A percentile compares a stretch with the other conserved stretches of the same genome.
These are phyloP conservation scores for Leucosticte australis DNA, from an alignment of 2,113 vertebrate species.

Conservation along the genomic window DNA sequence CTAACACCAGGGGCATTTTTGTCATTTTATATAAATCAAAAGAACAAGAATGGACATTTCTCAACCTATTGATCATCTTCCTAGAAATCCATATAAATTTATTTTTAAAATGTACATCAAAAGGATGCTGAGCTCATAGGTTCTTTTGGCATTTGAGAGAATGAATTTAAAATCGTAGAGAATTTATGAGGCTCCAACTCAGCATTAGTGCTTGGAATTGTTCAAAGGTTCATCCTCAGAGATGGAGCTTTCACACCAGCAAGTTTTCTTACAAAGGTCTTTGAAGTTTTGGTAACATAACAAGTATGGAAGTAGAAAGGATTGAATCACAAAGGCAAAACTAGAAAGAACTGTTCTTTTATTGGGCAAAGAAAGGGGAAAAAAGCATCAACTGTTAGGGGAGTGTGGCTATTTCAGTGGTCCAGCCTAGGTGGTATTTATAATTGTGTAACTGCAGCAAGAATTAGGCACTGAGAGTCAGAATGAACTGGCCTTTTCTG, in stretches of 20 bases:
- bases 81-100: constrained; percentile 27
- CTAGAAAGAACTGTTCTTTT: background rate
- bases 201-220: constrained; percentile 14
- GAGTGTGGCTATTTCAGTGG: background rate
- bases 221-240: constrained; percentile 10
- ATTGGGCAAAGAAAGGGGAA: background rate
- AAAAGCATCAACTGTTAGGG: background rate
- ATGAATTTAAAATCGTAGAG: constrained; percentile 15
- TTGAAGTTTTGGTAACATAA: constrained; percentile 8
- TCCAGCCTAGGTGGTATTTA: constrained; percentile 13
- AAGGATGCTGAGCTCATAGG: constrained; percentile 4
- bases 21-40: constrained; percentile 42
- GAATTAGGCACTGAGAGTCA: background rate
- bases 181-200: constrained; percentile 38
- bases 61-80: constrained; percentile 42
- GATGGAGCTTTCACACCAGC: background rate
- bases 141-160: constrained; percentile 26
- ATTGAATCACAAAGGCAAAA: constrained; percentile 20
- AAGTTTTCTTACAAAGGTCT: constrained; percentile 33
- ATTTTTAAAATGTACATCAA: constrained; percentile 32
- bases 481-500: background rate
- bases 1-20: constrained; percentile 23
- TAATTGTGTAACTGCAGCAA: constrained; percentile 11
- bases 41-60: background rate
- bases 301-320: constrained; percentile 20